These are phyloP conservation scores for Harpegnathos saltator DNA, from an alignment of 1,140 invertebrate species.

Conservation along the genomic window DNA sequence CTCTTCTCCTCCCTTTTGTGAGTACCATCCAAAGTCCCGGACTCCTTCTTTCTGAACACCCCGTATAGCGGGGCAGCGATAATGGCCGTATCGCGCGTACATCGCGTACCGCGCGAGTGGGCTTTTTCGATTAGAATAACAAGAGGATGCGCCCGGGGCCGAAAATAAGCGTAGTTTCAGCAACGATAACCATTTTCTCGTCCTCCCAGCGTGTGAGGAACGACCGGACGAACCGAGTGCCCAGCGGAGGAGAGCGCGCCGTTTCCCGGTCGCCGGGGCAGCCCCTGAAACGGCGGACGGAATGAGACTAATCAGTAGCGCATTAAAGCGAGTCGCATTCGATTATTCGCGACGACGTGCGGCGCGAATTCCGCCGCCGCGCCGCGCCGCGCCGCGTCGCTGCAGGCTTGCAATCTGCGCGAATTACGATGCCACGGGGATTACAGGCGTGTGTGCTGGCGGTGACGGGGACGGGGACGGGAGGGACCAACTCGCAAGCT, in stretches of 20 bases:
- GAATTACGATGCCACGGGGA: slow-evolving; percentile 49
- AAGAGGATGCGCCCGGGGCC: no score
- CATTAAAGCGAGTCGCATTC: slow-evolving; percentile 37
- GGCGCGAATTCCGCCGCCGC: slow-evolving; percentile 34
- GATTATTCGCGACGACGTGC: neutral
- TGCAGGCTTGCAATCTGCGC: slow-evolving; percentile 41
- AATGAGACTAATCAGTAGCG: neutral
- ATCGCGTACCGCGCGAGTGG: no score
- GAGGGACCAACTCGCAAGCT: neutral
- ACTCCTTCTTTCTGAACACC: no score
- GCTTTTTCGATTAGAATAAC: no score
- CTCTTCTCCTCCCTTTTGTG: no score
- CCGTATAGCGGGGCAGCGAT: no score
- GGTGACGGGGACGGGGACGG: neutral
- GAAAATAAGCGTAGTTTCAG: no score
- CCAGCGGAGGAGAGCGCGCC: neutral
- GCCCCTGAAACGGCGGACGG: neutral
- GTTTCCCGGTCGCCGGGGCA: slow-evolving; percentile 2
- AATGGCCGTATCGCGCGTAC: no score
- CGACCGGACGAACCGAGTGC: no score
- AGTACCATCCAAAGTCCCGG: no score
- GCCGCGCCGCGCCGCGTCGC: slow-evolving; percentile 46
- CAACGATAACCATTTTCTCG: no score
- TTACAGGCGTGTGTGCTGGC: slow-evolving; percentile 29
- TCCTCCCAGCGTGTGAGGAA: no score